Base-by-base conservation (phyloP, 1,140 invertebrate genomes). In the Drosophila oshimai region DNA sequence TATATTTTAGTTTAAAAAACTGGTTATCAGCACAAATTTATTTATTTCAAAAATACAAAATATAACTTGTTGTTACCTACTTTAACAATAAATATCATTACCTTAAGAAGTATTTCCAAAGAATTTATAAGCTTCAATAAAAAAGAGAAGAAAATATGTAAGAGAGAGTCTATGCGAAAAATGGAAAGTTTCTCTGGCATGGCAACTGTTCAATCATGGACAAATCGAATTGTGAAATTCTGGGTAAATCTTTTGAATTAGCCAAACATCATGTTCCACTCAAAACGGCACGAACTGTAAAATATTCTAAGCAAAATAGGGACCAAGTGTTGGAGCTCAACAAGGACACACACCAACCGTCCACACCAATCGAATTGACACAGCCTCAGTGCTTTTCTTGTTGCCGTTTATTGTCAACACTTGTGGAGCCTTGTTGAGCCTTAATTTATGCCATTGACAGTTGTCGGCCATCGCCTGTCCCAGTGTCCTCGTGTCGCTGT, bases 231-330 rank as follows among this genome's bases (percentile, higher is more conserved):
- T 67, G 58, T 49, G 62, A 62, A 64, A 60, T 62, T 34, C 61
- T 36, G 51, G 51, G 65, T 67, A 89, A 89, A 89, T 80, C 86
- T 89, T 60, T 74, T 34, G 80, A 78, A 89, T 89, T 89, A 89
- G 86, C 84, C 74, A 84, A 89, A 89, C 69, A 89, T 84, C 86
- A 89, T 89, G 84, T 89, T 77, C 60, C 68, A 74, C 53, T 89
- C 47, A 58, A 81, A 84, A 89, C 51, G 80, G 67, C 86, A 89
- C 86, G 86, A 76, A 84, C 84, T 71, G 61, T 76, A 71, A 60
- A 72, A 88, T 84, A 70, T 76, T 65, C 61, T 51, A 73, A 53
- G 42, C 34, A 44, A 12, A 39, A 61, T 37, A 55, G 49, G 64
- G 57, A 15, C 17, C 20, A 13, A 10, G 10, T 41, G 29, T 45